Evolutionary conservation across 2,888 invertebrate genomes (phyloP).

Genomic region (Erebia ligea): DNA sequence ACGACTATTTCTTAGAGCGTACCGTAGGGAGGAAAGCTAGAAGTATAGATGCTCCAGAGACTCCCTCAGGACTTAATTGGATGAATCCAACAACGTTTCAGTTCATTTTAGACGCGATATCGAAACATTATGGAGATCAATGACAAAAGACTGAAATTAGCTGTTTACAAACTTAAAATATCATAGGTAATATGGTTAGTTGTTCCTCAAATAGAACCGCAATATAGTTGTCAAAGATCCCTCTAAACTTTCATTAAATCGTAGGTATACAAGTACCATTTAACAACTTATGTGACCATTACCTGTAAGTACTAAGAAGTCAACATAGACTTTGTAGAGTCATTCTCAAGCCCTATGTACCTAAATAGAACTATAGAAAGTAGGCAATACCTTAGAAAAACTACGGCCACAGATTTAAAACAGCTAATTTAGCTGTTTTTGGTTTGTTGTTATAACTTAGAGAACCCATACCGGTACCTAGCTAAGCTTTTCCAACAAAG

Average conservation of each 20-base stretch:
- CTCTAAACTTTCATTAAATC: too few relatives aligned
- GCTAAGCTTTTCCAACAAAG: not conserved
- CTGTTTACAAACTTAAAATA: not conserved
- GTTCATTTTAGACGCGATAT: slow-evolving; percentile 85
- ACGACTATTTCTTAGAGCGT: slow-evolving; percentile 88
- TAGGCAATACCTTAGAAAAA: too few relatives aligned
- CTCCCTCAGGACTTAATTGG: slow-evolving; percentile 78
- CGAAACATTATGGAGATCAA: slow-evolving; percentile 65
- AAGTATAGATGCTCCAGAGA: slow-evolving; percentile 64
- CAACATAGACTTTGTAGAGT: too few relatives aligned
- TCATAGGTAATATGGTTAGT: not conserved
- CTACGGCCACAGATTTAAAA: too few relatives aligned
- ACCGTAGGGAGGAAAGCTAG: slow-evolving; percentile 81
- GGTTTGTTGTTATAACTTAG: too few relatives aligned
- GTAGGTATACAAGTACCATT: too few relatives aligned
- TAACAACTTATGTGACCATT: not conserved
- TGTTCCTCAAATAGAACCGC: not conserved
- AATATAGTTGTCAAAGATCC: too few relatives aligned
- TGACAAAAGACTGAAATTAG: slow-evolving; percentile 39
- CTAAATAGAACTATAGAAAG: too few relatives aligned
- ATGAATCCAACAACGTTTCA: slow-evolving; percentile 85
- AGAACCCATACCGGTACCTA: too few relatives aligned
- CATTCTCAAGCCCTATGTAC: too few relatives aligned
- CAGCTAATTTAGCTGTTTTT: too few relatives aligned
- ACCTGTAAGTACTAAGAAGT: too few relatives aligned